Percentiles rank a stretch among this genome's conserved stretches.
phyloP scores from a whole-genome alignment of 1,140 invertebrate genomes.

The Lucilia cuprina region DNA sequence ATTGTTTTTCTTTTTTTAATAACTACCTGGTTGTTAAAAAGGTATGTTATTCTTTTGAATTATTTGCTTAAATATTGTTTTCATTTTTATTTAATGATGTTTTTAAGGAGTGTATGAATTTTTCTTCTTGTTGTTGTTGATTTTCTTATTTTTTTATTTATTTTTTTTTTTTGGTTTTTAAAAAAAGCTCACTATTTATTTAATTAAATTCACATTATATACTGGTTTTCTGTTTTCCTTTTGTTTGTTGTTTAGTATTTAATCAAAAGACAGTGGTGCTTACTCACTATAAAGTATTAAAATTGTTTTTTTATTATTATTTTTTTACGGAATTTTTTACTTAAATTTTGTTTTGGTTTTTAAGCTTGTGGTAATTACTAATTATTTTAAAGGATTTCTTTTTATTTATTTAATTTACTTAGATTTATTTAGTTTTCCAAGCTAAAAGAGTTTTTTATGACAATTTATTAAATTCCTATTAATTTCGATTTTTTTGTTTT shows the following conservation, averaged over 20 bases:
- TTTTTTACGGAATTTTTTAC: background rate
- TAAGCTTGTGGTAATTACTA: conserved; percentile 1
- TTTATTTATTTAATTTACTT: background rate
- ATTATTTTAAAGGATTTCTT: background rate
- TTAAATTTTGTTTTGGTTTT: background rate
- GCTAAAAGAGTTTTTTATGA: conserved; percentile 25
- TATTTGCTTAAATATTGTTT: background rate
- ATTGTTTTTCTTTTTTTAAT: conserved; percentile 35
- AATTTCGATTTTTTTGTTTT: conserved; percentile 23
- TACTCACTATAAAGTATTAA: conserved; percentile 29
- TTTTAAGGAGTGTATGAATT: conserved; percentile 7
- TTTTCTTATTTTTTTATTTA: background rate
- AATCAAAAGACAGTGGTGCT: conserved; percentile 11
- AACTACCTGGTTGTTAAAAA: background rate
- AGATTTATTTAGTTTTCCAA: conserved; percentile 16
- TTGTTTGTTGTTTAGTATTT: background rate
- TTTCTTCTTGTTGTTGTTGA: background rate
- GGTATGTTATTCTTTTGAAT: background rate
- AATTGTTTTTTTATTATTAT: background rate
- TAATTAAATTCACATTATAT: conserved; percentile 26
- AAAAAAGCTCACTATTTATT: conserved; percentile 31
- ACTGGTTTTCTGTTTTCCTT: background rate
- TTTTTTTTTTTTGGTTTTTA: conserved; percentile 9
- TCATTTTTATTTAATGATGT: background rate
- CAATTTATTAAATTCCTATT: conserved; percentile 37